Evolutionary conservation across 2,797 vertebrate species (phyloP), one percentile per base, ranked within the genome.

Genomic region (Oreochromis mossambicus): DNA sequence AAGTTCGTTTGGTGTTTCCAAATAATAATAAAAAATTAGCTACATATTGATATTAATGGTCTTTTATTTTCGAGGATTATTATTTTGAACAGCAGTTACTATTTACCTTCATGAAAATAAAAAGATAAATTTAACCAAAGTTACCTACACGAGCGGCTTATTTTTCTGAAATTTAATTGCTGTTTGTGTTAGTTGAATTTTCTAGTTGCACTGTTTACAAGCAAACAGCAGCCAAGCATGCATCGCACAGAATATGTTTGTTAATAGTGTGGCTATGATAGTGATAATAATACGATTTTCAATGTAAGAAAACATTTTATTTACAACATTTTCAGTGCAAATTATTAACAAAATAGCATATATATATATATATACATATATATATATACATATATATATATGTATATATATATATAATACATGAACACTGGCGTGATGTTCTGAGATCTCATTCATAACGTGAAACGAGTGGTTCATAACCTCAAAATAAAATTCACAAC

Each of bases 281-380:
- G 17, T 76, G 61, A 78, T 83, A 81, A 87, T 70, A n/a, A 58
- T 50, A 24, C 24, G 1, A 32, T 58, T 91, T 89, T 88, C 96
- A 96, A 95, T 93, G 92, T 97, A 97, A 95, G 96, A 97, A 98
- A 98, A 97, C 95, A 91, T 97, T 99, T 99, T 98, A 99, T 99
- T 98, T 99, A 99, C 98, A 99, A 91, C 94, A 93, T 92, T 92
- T 94, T 97, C 97, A 97, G 97, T 97, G 97, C 97, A 97, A 97
- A 95, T 95, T 93, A 94, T 94, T 93, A 94, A 96, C 93, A 96
- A 97, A 97, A 96, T 96, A 96, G 89, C 94, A 97, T 92, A 95
- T 87, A 90, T 92, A 88, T 93, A 92, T 89, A 55, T 17, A 77
- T 58, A 79, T 54, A 75, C 90, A 15, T 93, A 94, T 93, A 89